phyloP scores from a whole-genome alignment of 2,113 vertebrate species.

The Dinomys branickii region DNA sequence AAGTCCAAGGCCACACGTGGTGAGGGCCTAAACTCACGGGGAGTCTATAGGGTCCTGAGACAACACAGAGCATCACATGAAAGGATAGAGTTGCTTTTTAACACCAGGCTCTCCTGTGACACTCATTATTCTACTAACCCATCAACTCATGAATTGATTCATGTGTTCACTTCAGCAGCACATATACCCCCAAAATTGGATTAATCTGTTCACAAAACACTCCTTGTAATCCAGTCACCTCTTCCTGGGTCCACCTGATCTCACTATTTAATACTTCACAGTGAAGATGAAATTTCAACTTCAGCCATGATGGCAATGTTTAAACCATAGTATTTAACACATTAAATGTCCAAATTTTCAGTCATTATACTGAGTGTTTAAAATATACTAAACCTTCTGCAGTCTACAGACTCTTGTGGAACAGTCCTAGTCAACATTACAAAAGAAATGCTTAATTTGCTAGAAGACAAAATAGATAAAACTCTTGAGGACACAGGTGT shows the following conservation, averaged over 20 bases:
- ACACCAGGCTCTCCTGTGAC: fast-evolving
- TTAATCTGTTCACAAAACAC: neutral
- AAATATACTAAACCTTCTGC: neutral
- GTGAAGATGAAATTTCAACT: neutral
- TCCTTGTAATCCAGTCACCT: neutral
- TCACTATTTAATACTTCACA: neutral
- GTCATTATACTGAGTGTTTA: neutral
- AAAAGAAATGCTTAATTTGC: neutral
- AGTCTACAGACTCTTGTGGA: neutral
- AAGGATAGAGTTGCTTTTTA: neutral
- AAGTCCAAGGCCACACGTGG: neutral
- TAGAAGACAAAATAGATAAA: neutral
- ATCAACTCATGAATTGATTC: neutral
- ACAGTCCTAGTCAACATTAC: neutral
- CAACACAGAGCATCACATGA: neutral
- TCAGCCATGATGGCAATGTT: neutral
- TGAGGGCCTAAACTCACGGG: neutral
- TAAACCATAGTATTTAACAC: neutral
- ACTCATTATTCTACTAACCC: too few relatives aligned
- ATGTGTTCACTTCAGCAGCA: neutral
- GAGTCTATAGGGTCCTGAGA: too few relatives aligned
- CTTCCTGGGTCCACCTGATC: neutral
- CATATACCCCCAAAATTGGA: neutral
- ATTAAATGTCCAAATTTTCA: neutral
- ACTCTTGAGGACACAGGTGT: neutral